Percentiles rank a stretch among this genome's conserved stretches.
phyloP scores from a whole-genome alignment of 2,797 vertebrate genomes.

The Echiichthys vipera region DNA sequence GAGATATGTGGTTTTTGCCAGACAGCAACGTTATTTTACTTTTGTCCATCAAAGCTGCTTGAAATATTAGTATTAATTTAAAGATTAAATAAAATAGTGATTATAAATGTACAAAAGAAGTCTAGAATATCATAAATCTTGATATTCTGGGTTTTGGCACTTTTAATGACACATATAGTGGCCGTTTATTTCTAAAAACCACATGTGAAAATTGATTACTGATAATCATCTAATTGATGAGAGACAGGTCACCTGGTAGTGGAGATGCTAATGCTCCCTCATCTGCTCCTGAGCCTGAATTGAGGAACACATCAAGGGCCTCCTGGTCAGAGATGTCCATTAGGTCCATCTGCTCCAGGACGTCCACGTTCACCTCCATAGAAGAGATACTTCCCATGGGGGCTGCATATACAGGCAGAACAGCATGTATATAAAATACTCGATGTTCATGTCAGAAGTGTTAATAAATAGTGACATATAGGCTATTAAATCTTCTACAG shows the following conservation, averaged over 20 bases:
- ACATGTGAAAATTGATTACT: neutral
- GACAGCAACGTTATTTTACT: no score
- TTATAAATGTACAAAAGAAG: no score
- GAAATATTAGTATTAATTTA: neutral
- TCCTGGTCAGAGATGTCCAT: slow-evolving; percentile 94
- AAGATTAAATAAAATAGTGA: no score
- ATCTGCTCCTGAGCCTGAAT: slow-evolving; percentile 84
- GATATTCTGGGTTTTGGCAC: neutral
- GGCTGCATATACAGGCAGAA: slow-evolving; percentile 74
- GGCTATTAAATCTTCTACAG: neutral
- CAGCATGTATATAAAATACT: neutral
- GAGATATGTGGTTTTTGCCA: no score
- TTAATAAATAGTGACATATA: no score
- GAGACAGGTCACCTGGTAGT: slow-evolving; percentile 82
- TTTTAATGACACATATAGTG: neutral
- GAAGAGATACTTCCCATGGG: slow-evolving; percentile 95
- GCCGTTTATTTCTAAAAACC: no score
- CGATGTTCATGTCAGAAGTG: neutral
- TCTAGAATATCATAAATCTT: neutral
- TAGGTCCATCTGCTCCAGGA: slow-evolving; percentile 92
- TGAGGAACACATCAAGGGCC: slow-evolving; percentile 91
- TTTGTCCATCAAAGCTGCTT: neutral
- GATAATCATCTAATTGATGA: no score
- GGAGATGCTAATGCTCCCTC: slow-evolving; percentile 76
- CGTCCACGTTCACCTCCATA: slow-evolving; percentile 95